Evolutionary conservation across 2,113 vertebrate genomes (phyloP), one percentile per base, ranked within the genome.

Genomic region (Pluvianellus socialis): DNA sequence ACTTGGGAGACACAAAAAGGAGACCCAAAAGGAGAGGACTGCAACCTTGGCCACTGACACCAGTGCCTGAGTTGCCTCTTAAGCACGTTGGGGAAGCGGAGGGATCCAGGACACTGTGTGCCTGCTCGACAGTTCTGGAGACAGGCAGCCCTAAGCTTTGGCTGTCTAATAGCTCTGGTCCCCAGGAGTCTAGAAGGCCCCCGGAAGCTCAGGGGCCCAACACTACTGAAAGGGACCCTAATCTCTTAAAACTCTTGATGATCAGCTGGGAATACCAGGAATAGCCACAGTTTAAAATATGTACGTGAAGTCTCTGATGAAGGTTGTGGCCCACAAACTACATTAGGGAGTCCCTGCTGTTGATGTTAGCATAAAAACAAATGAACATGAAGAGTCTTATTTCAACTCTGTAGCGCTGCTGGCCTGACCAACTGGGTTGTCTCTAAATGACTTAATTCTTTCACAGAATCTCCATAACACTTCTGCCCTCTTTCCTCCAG

Each of bases 401-500:
- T 94, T 68, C 71, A 74, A 1, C 28, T 86, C 32, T 2, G 1
- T 17, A 62, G 47, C 42, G 19, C 77, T 94, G 82, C 47, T 86
- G 88, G 71, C 53, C 72, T 76, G 74, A 75, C 9, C 63, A 93
- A 75, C 33, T 61, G 62, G 12, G 28, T 49, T 83, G 47, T 53
- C 83, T 91, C 67, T 91, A 59, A 77, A 74, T 23, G 2, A 80
- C 55, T 94, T 73, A 58, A 53, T 56, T 85, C 61, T 80, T 83
- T 62, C 63, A 58, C 71, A 76, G 62, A 86, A 83, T 77, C 75
- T 84, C 83, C 55, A 21, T 26, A 90, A 82, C 59, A 62, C 63
- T 67, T 86, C 42, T 38, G 28, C 68, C 32, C 58, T 86, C 83
- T 84, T 92, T 80, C 89, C 72, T 95, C 59, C 72, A 84, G 68